These are phyloP conservation scores for Sipha maydis DNA, from an alignment of 2,888 invertebrate genomes.

Conservation along the genomic window DNA sequence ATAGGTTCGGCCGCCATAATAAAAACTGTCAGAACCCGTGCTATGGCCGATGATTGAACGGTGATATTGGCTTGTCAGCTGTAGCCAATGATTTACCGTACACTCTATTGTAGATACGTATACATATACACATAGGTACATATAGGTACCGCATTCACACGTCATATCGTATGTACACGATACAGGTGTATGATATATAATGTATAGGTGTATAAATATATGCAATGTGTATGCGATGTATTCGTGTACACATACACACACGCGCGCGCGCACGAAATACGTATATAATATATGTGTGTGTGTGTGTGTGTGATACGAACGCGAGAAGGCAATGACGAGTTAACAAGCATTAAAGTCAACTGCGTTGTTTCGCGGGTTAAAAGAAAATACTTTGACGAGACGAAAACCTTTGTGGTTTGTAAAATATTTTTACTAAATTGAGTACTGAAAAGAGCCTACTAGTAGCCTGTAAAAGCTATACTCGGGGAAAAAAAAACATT, in stretches of 20 bases:
- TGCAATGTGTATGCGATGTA: not conserved
- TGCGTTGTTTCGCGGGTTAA: too few species aligned
- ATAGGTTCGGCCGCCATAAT: not conserved
- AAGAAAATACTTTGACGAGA: too few species aligned
- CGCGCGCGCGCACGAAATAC: not conserved
- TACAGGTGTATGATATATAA: not conserved
- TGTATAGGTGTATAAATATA: not conserved
- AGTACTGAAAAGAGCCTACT: too few species aligned
- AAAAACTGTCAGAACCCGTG: not conserved
- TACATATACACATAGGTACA: too few species aligned
- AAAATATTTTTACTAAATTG: too few species aligned
- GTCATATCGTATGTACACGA: too few species aligned
- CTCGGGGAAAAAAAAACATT: too few species aligned
- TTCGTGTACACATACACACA: not conserved
- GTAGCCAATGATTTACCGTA: conserved; percentile 44
- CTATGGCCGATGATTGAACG: conserved; percentile 56
- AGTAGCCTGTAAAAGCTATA: too few species aligned
- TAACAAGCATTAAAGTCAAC: too few species aligned
- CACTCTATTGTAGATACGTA: not conserved
- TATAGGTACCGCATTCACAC: too few species aligned
- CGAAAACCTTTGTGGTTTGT: too few species aligned
- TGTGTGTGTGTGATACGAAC: not conserved
- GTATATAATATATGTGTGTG: not conserved
- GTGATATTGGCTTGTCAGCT: conserved; percentile 40
- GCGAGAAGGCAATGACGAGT: too few species aligned